Base-by-base conservation (phyloP, 2,113 vertebrate species). In the Aix galericulata region DNA sequence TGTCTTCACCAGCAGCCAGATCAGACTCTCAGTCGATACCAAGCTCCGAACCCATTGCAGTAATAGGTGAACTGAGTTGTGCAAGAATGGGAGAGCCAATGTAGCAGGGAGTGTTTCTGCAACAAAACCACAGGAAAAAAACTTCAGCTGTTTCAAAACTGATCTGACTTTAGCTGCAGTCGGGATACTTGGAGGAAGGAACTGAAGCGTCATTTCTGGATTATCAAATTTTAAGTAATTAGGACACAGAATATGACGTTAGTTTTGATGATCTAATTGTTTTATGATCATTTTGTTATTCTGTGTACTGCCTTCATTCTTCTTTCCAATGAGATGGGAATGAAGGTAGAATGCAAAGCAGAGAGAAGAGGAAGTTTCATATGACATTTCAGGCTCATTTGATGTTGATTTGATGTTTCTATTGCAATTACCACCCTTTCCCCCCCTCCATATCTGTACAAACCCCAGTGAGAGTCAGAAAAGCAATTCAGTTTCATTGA, bases 281-380 rank as follows among this genome's bases (percentile, higher is more conserved):
- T 94, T 69, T 53, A 56, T 11, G 18, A 20, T 11, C 3, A 52
- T 77, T 93, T 93, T 89, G 50, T 71, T 87, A 94, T 79, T 94
- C 63, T 59, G 26, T 77, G 50, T 63, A 40, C 32, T 59, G 75
- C 56, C 31, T 81, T 93, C 82, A 84, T 84, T 92, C 64, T 50
- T 66, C 62, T 92, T 73, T 92, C 78, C 59, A 73, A 0, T 56
- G 86, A 92, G 27, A 58, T 72, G 58, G n/a, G 78, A 82, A 75
- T 56, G 29, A 92, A 90, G 21, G 48, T 27, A 76, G 80, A 93
- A 84, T 87, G 86, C 34, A 86, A 88, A 93, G 40, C 58, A 94
- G 93, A 25, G 44, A 72, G 62, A 79, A 84, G 53, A 53, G 40
- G 5, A 36, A 68, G 13, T 55, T 74, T 73, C 75, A 73, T 44